Evolutionary conservation across 2,888 invertebrate species (phyloP).

Genomic region (Diadromus collaris): DNA sequence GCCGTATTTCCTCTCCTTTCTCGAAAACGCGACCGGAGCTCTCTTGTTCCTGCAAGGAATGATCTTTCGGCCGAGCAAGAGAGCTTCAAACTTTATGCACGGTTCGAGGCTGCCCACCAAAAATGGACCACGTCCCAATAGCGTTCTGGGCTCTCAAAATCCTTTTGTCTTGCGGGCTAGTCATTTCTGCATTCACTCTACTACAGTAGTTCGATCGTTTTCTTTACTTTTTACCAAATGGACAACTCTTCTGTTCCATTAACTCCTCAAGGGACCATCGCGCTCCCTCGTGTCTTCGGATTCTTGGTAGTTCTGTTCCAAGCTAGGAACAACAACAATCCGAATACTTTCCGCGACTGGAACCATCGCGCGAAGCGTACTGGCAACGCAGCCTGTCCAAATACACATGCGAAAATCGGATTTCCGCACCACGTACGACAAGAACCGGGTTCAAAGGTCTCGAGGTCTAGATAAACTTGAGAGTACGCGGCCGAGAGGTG

Average conservation of each 20-base stretch:
- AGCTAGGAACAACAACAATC: background rate
- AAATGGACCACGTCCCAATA: constrained; percentile 36
- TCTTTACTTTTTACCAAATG: background rate
- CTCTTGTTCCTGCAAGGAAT: constrained; percentile 33
- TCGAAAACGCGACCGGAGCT: constrained; percentile 16
- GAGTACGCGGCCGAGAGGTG: constrained; percentile 62
- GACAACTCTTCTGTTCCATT: no score
- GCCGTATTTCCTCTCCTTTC: constrained; percentile 28
- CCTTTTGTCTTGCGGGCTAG: constrained; percentile 25
- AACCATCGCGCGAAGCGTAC: background rate
- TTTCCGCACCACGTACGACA: background rate
- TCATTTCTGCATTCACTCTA: constrained; percentile 2
- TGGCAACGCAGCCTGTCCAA: background rate
- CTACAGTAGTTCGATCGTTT: constrained; percentile 6
- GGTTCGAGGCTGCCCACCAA: constrained; percentile 22
- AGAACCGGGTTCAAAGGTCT: constrained; percentile 5
- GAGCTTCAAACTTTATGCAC: constrained; percentile 34
- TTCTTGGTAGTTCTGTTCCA: background rate
- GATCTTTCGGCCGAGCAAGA: constrained; percentile 20
- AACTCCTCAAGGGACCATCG: background rate
- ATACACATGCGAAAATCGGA: background rate
- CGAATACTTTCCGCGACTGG: background rate
- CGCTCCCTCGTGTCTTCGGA: background rate
- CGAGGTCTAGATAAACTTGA: constrained; percentile 20
- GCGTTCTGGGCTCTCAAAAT: constrained; percentile 7